A percentile compares a stretch with the other conserved stretches of the same genome.
phyloP scores from a whole-genome alignment of 2,113 vertebrate species.

The Pelusios castaneus region DNA sequence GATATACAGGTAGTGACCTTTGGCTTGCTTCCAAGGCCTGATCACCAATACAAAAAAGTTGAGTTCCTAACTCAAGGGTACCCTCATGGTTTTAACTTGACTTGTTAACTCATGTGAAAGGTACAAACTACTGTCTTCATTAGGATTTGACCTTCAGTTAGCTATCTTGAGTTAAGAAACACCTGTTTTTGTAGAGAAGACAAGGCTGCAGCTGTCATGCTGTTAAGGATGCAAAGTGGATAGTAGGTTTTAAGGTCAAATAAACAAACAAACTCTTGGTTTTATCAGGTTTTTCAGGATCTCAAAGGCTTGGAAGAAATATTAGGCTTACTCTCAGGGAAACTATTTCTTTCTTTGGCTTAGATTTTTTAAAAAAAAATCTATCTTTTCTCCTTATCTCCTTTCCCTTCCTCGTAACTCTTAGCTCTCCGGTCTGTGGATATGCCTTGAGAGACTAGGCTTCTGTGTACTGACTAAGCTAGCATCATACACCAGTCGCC shows the following conservation, averaged over 20 bases:
- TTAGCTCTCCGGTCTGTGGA: constrained; percentile 62
- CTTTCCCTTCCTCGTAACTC: constrained; percentile 57
- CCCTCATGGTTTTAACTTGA: not conserved
- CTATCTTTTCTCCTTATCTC: constrained; percentile 48
- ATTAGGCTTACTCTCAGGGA: constrained; percentile 22
- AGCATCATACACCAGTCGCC: not conserved
- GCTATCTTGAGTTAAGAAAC: not conserved
- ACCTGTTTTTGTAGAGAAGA: not conserved
- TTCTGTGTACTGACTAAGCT: constrained; percentile 34
- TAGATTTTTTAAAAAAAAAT: constrained; percentile 1
- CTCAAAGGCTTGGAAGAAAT: not conserved
- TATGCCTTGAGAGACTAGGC: constrained; percentile 34
- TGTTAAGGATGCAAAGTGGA: not conserved
- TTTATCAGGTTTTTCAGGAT: constrained; percentile 34
- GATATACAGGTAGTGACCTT: not conserved
- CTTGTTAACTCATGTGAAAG: not conserved
- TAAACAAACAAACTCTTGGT: not conserved
- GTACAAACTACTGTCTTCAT: not conserved
- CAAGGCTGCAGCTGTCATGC: not conserved
- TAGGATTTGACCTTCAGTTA: not conserved
- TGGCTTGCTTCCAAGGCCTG: not conserved
- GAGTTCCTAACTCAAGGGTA: not conserved
- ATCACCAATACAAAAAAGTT: not conserved
- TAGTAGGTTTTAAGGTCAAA: constrained; percentile 8
- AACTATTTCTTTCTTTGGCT: constrained; percentile 41